phyloP scores from a whole-genome alignment of 1,140 invertebrate species.

The Sycophaga agraensis region DNA sequence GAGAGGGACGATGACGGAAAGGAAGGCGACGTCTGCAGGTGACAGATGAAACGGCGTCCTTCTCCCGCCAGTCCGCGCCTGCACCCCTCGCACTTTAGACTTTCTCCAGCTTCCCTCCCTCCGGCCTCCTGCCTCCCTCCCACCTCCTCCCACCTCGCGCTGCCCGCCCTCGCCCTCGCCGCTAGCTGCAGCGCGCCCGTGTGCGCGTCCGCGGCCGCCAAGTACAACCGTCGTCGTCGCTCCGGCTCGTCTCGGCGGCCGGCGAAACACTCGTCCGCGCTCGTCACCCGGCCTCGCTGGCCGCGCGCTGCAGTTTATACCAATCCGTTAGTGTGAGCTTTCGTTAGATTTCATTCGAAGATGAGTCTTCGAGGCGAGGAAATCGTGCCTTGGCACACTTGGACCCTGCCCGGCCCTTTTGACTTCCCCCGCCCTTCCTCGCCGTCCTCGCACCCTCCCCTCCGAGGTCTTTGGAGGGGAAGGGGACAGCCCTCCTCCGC shows the following conservation, averaged over 20 bases:
- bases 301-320: too few species aligned
- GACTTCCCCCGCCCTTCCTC: background rate
- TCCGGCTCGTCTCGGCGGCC: too few species aligned
- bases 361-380: background rate
- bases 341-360: constrained; percentile 30
- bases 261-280: too few species aligned
- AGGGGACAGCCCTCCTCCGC: background rate
- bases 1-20: constrained; percentile 56
- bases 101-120: constrained; percentile 12
- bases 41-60: constrained; percentile 51
- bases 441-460: too few species aligned
- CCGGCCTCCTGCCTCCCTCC: constrained; percentile 25
- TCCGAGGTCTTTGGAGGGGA: too few species aligned
- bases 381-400: background rate
- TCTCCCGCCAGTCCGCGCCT: too few species aligned
- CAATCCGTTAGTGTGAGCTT: too few species aligned
- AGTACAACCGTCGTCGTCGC: too few species aligned
- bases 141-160: background rate
- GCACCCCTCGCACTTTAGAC: too few species aligned
- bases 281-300: background rate
- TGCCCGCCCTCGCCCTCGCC: background rate
- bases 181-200: too few species aligned
- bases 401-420: too few species aligned
- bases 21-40: constrained; percentile 59
- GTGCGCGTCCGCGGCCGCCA: too few species aligned